phyloP scores from a whole-genome alignment of 2,888 invertebrate genomes.

The Anarsia innoxiella region DNA sequence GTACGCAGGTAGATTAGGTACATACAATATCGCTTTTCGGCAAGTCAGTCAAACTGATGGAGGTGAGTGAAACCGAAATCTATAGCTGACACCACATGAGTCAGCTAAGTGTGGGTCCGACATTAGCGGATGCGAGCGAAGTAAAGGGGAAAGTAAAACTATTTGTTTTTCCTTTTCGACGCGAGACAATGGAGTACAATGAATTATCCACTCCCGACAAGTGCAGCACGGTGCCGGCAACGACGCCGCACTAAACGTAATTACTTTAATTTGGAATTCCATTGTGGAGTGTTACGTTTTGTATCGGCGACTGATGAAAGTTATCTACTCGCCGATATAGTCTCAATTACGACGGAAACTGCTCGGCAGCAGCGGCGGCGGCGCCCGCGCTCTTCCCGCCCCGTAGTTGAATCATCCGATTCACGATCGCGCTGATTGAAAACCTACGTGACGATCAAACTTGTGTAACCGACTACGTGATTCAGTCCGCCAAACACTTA shows the following conservation, averaged over 20 bases:
- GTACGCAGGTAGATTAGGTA: too few species aligned
- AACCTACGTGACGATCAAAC: conserved; percentile 55
- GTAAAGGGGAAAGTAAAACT: conserved; percentile 70
- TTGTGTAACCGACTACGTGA: conserved; percentile 70
- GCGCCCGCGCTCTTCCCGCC: conserved; percentile 14
- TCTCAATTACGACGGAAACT: conserved; percentile 42
- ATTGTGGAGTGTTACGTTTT: conserved; percentile 43
- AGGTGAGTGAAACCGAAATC: conserved; percentile 66
- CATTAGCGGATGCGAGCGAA: conserved; percentile 63
- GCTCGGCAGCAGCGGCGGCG: conserved; percentile 29
- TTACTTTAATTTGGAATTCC: conserved; percentile 44
- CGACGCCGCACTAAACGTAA: conserved; percentile 27
- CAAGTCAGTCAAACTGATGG: conserved; percentile 47
- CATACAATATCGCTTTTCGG: conserved; percentile 31
- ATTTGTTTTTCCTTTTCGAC: conserved; percentile 64
- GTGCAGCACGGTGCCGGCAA: conserved; percentile 27
- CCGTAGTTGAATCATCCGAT: conserved; percentile 41
- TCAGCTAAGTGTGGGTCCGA: conserved; percentile 57
- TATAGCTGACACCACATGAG: conserved; percentile 46
- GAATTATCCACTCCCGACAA: conserved; percentile 29
- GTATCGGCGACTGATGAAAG: conserved; percentile 51
- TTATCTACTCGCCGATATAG: conserved; percentile 47
- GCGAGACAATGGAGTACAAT: conserved; percentile 42
- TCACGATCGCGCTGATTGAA: conserved; percentile 44
- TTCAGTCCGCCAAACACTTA: conserved; percentile 52